Base-by-base conservation (phyloP, 2,888 invertebrate species). In the Choristoneura rosaceana region DNA sequence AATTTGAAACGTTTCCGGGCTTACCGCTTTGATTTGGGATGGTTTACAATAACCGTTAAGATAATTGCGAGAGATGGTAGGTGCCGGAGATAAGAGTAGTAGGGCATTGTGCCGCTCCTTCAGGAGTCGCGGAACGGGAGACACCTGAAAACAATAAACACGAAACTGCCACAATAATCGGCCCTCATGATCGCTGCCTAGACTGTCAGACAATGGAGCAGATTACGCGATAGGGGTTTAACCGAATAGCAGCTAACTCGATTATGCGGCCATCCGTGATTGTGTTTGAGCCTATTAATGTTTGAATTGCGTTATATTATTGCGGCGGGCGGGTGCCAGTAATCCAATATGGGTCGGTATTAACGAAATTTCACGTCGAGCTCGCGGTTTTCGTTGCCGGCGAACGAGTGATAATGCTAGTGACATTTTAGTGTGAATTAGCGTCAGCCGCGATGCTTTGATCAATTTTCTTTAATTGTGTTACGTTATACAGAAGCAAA, bases 241-340 rank as follows among this genome's bases (percentile, higher is more conserved):
- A 87, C 90, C 89, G 93, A 91, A 91, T 91, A 91, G 91, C 92
- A 91, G 89, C 91, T 93, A 93, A 92, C 92, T 93, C 92, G 92
- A 93, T 93, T 93, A 93, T 91, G 89, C 90, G 91, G 89, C 91
- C 91, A 93, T 93, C 92, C 93, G 89, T 92, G 93, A 93, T 93
- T 93, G 93, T 93, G 89, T 92, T 92, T 90, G 86, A 88, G 89
- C 89, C 91, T 91, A 93, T 93, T 93, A 93, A 93, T 93, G 92
- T 91, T 93, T 92, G 93, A 92, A 92, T 92, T 92, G 92, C 92
- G 93, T 92, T 92, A 93, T 93, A 91, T 90, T 92, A 93, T 90
- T 91, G 91, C 88, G 90, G 88, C 83, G 82, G 85, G 79, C 84
- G 85, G 84, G 85, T 85, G 85, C 83, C 82, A 82, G 88, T 93